phyloP scores from a whole-genome alignment of 92 coral and sea anemone species.

The Actinernus sp. region DNA sequence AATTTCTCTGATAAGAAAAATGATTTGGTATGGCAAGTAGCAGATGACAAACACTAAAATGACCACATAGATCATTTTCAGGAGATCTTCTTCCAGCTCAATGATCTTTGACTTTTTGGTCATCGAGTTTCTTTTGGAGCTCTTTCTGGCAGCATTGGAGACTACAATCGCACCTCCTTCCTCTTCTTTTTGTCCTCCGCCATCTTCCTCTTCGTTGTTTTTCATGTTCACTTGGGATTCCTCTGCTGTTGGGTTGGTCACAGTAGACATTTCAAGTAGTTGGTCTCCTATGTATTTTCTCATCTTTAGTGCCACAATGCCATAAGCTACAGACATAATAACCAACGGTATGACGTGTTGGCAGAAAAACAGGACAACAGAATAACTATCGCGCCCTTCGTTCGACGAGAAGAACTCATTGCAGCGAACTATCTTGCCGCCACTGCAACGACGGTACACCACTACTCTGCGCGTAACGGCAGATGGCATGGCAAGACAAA shows the following conservation, averaged over 20 bases:
- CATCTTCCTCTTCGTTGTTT: background rate
- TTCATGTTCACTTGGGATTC: background rate
- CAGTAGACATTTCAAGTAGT: background rate
- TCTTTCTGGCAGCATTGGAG: background rate
- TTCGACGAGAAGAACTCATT: background rate
- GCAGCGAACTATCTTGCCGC: background rate
- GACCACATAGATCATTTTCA: constrained; percentile 42
- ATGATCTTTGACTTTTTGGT: constrained; percentile 9
- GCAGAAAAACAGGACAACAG: background rate
- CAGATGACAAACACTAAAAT: constrained; percentile 36
- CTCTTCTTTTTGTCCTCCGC: background rate
- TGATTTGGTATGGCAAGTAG: constrained; percentile 39
- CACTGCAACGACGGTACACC: background rate
- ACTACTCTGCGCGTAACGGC: background rate
- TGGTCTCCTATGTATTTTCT: constrained; percentile 10
- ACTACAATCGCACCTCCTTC: background rate
- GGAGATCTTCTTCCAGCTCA: constrained; percentile 26
- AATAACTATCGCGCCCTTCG: background rate
- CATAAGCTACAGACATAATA: constrained; percentile 31
- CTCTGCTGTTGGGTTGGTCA: too few species aligned
- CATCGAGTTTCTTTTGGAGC: background rate
- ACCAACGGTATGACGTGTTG: constrained; percentile 24
- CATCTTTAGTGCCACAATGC: constrained; percentile 26
- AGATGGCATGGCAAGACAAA: constrained; percentile 4
- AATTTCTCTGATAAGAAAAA: background rate